A percentile compares a stretch with the other conserved stretches of the same genome.
These are phyloP conservation scores for Formica exsecta DNA, from an alignment of 1,140 invertebrate genomes.

Conservation along the genomic window DNA sequence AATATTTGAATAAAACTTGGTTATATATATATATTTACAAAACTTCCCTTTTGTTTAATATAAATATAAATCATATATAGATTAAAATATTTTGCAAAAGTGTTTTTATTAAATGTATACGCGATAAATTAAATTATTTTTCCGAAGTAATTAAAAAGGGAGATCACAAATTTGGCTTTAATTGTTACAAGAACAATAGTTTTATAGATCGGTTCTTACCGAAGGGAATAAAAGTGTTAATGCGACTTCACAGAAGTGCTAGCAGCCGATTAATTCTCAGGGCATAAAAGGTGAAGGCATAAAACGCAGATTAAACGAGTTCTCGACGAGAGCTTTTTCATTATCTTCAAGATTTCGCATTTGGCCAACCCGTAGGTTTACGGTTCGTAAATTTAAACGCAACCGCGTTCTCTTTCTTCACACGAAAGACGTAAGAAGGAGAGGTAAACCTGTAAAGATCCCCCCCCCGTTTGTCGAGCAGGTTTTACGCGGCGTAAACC, in stretches of 20 bases:
- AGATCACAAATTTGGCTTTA: neutral
- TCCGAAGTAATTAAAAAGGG: neutral
- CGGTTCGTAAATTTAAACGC: constrained; percentile 54
- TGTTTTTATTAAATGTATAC: neutral
- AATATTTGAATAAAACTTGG: neutral
- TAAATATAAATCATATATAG: neutral
- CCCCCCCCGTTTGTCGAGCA: constrained; percentile 33
- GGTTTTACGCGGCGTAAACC: constrained; percentile 60
- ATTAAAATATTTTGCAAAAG: neutral
- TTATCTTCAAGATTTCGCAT: constrained; percentile 49
- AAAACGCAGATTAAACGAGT: constrained; percentile 28
- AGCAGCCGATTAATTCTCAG: neutral
- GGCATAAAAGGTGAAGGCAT: neutral
- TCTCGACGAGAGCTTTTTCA: constrained; percentile 51
- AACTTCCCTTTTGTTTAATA: constrained; percentile 20
- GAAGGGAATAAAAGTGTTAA: neutral
- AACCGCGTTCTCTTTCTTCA: neutral
- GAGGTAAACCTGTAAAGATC: neutral
- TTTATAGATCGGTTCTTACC: neutral
- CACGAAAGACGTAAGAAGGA: neutral
- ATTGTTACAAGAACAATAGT: neutral
- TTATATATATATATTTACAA: neutral
- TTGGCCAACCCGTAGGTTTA: constrained; percentile 11
- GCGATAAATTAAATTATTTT: neutral
- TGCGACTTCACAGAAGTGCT: neutral